Base-by-base conservation (phyloP, 2,113 vertebrate species). In the Paralichthys olivaceus region DNA sequence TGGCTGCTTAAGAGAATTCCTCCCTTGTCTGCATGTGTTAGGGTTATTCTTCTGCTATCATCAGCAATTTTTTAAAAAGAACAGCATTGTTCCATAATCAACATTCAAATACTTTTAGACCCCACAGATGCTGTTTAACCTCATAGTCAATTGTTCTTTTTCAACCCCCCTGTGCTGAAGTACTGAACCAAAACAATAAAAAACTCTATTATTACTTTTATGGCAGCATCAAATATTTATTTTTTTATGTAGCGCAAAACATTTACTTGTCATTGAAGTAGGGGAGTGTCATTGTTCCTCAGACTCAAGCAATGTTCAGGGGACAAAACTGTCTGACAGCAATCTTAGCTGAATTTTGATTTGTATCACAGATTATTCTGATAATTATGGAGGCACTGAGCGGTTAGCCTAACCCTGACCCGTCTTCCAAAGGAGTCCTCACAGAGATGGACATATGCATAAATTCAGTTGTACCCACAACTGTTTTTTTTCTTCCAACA, bases 341-440 rank as follows among this genome's bases (percentile, higher is more conserved):
- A 74, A 80, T 85, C 75, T 69, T 85, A 75, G 81, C 68, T 51
- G 80, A 82, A 87, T 87, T 75, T 57, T 79, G 87, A 90, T 87
- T 90, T 78, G 86, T 88, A 77, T 73, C 67, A 68, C 83, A 74
- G 75, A 72, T 86, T 79, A 83, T 83, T 84, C 72, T 67, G 55
- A n/a, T 85, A 91, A 80, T 86, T 89, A 51, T 84, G 75, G 79
- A 67, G 67, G 86, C 81, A 63, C 61, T 64, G 12, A 78, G 32
- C 67, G 12, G 37, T 40, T 11, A 11, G 11, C 37, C 11, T 12
- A 3, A 13, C 37, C 37, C 37, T 40, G 11, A 40, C 37, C 37
- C 12, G 11, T 85, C 69, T 87, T 89, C 72, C 70, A 88, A 84
- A 87, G 68, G 71, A 74, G 73, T 49, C 51, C 65, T 73, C 78